Evolutionary conservation across 2,888 invertebrate genomes (phyloP), one percentile per base, ranked within the genome.

Genomic region (Campoplex nolae): DNA sequence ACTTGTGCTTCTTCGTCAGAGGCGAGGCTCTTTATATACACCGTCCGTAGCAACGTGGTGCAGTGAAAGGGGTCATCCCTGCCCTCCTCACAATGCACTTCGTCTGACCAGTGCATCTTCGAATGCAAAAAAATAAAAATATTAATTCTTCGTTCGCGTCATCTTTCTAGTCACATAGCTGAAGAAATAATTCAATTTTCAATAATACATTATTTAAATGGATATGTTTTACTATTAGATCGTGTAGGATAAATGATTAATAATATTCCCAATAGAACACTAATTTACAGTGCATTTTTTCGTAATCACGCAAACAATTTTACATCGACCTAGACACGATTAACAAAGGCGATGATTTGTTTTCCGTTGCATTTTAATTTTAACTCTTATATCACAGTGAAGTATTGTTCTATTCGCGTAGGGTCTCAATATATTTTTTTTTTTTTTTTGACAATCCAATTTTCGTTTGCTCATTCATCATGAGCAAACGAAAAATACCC

Each of bases 11-110:
- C 93, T 92, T 93, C 93, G 91, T 92, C 91, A 92, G 93, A 93
- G 92, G 93, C 92, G 91, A 92, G 93, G 92, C 93, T 94, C 94
- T 93, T 94, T 94, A 94, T 93, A 93, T 94, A 94, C 93, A 91
- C 86, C 93, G 92, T 90, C 90, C 91, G 91, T 90, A 91, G 90
- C 92, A 93, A 93, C 93, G 91, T 93, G 92, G 92, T 93, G 91
- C 92, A 93, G 94, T 94, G 94, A 94, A 94, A 94, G 94, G 94
- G 94, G 94, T 94, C 94, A 94, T 94, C 94, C 94, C 94, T 94
- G 94, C 94, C 94, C 91, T 93, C 92, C 92, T 93, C 93, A 93
- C 92, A 93, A 94, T 93, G 91, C 91, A 92, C 92, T 91, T 92
- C 93, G 91, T 93, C 92, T 93, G 93, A 92, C 93, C 93, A 92